Percentiles rank a stretch among this genome's conserved stretches.
Evolutionary conservation across 2,888 invertebrate genomes (phyloP).

Genomic region (Hyposoter dolosus): DNA sequence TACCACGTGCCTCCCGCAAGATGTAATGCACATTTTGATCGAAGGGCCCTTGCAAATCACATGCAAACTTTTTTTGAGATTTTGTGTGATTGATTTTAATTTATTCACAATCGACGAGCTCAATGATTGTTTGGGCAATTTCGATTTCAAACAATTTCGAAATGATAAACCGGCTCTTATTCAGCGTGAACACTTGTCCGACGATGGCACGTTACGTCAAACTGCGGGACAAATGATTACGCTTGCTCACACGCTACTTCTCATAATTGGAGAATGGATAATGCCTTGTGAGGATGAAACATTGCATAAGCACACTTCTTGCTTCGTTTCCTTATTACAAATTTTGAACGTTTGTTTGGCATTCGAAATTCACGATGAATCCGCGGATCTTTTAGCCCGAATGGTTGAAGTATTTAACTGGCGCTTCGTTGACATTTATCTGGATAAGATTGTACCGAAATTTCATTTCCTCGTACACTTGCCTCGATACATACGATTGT

Average conservation of each 20-base stretch:
- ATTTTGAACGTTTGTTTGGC: constrained; percentile 71
- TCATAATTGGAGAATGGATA: constrained; percentile 70
- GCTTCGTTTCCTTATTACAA: constrained; percentile 66
- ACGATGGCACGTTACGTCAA: constrained; percentile 67
- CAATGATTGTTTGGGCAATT: constrained; percentile 66
- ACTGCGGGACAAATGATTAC: constrained; percentile 71
- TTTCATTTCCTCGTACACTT: constrained; percentile 69
- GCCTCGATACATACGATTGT: constrained; percentile 62
- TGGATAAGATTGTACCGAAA: constrained; percentile 43
- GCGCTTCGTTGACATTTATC: constrained; percentile 9
- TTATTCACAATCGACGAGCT: constrained; percentile 70
- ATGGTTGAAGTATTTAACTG: constrained; percentile 69
- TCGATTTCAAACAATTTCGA: constrained; percentile 71
- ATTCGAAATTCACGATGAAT: constrained; percentile 67
- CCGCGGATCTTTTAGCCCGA: constrained; percentile 62
- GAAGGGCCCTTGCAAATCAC: constrained; percentile 62
- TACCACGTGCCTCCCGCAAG: constrained; percentile 47
- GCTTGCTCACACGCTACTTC: constrained; percentile 70
- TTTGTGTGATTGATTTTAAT: constrained; percentile 66
- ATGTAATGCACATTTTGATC: constrained; percentile 68
- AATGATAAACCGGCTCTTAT: constrained; percentile 71
- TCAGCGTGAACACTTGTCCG: constrained; percentile 50
- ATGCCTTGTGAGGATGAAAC: constrained; percentile 36
- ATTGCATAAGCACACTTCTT: constrained; percentile 46
- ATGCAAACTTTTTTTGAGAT: constrained; percentile 59